A percentile compares a stretch with the other conserved stretches of the same genome.
Conservation (phyloP, 2,888 invertebrate species). For the Parnassius glacialis region DNA sequence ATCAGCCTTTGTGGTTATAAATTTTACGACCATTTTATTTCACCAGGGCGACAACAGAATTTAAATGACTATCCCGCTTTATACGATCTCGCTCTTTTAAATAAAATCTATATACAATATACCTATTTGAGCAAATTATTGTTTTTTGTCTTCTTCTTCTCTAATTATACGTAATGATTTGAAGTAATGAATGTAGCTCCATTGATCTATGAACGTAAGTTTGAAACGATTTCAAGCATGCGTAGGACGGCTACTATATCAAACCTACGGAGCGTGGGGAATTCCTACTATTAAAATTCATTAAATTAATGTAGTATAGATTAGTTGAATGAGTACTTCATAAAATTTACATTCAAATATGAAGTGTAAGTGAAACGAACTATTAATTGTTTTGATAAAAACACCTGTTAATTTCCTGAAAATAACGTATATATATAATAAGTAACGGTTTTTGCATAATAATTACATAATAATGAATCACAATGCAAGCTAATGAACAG, state of each 20-base stretch:
- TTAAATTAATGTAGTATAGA: too few species aligned
- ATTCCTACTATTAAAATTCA: background rate
- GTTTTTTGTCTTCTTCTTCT: too few species aligned
- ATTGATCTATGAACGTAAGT: constrained; percentile 37
- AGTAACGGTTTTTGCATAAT: too few species aligned
- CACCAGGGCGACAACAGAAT: constrained; percentile 1
- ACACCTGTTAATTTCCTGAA: too few species aligned
- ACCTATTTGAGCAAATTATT: too few species aligned
- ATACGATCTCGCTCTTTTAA: background rate
- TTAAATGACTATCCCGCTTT: background rate
- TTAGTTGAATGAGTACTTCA: too few species aligned
- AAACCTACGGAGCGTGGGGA: constrained; percentile 30
- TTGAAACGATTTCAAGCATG: constrained; percentile 42
- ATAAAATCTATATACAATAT: background rate
- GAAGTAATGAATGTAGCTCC: constrained; percentile 29
- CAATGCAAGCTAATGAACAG: too few species aligned
- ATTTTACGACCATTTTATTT: constrained; percentile 18
- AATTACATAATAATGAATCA: too few species aligned
- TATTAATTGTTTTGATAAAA: too few species aligned
- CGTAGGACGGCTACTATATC: constrained; percentile 44
- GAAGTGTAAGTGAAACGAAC: too few species aligned
- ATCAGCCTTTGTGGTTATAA: constrained; percentile 4
- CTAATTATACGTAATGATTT: background rate
- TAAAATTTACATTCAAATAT: too few species aligned
- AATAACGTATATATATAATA: too few species aligned